Evolutionary conservation across 2,113 vertebrate genomes (phyloP).

Genomic region (Chloroceryle aenea): DNA sequence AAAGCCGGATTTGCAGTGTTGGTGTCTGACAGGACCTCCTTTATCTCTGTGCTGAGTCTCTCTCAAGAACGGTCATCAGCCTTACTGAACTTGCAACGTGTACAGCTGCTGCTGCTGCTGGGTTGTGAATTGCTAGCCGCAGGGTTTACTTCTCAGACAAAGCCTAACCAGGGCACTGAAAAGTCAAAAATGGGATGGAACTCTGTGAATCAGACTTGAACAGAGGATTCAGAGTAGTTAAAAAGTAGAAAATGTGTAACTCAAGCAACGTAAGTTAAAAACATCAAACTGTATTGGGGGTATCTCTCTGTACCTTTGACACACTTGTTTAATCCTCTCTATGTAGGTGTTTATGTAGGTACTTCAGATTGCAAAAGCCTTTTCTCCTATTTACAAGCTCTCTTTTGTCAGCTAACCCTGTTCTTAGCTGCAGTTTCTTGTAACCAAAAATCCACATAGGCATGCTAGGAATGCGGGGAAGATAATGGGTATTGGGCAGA

Average conservation of each 20-base stretch:
- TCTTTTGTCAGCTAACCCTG: slow-evolving; percentile 54
- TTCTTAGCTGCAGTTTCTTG: slow-evolving; percentile 67
- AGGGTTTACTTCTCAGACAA: slow-evolving; percentile 48
- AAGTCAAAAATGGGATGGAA: slow-evolving; percentile 1
- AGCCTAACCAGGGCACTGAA: slow-evolving; percentile 50
- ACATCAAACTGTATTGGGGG: slow-evolving; percentile 52
- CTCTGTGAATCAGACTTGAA: slow-evolving; percentile 41
- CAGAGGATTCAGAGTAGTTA: slow-evolving; percentile 35
- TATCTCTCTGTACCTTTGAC: slow-evolving; percentile 70
- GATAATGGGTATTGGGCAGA: slow-evolving; percentile 21
- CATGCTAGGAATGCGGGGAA: slow-evolving; percentile 56
- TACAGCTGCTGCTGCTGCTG: slow-evolving; percentile 60
- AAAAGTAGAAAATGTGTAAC: background rate
- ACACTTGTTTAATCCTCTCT: slow-evolving; percentile 69
- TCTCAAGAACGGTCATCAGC: slow-evolving; percentile 72
- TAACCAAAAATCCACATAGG: slow-evolving; percentile 76
- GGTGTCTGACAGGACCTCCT: slow-evolving; percentile 73
- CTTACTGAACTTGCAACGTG: slow-evolving; percentile 53
- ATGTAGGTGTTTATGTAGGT: slow-evolving; percentile 70
- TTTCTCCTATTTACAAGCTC: slow-evolving; percentile 62
- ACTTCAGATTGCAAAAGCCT: slow-evolving; percentile 70
- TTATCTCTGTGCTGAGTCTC: slow-evolving; percentile 84
- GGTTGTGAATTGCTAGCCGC: slow-evolving; percentile 46
- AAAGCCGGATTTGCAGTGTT: slow-evolving; percentile 80
- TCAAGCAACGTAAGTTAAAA: slow-evolving; percentile 56